A percentile compares a stretch with the other conserved stretches of the same genome.
Conservation (phyloP, 2,888 invertebrate species). For the Creontiades dilutus region DNA sequence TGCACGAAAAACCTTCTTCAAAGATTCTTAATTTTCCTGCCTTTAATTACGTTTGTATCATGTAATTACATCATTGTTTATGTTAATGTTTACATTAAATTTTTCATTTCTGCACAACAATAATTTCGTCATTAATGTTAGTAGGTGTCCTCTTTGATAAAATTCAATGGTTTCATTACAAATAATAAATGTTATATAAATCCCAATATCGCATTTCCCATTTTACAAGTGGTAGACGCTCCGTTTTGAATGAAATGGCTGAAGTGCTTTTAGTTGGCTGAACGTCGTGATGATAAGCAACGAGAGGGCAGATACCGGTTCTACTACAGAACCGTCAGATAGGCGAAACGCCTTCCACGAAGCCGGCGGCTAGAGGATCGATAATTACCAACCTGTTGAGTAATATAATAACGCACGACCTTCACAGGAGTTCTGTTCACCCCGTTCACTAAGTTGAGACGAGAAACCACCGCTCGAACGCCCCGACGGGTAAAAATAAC, state of each 20-base stretch:
- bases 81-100: too few relatives aligned
- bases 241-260: background rate
- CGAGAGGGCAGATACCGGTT: constrained; percentile 6
- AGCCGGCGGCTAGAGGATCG: background rate
- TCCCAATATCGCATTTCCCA: background rate
- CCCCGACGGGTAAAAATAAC: too few relatives aligned
- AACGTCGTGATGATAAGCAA: background rate
- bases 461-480: background rate
- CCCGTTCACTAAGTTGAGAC: background rate
- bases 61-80: too few relatives aligned
- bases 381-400: constrained; percentile 14
- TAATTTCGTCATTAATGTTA: too few relatives aligned
- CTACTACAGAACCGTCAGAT: background rate
- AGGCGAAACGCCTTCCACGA: background rate
- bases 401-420: background rate
- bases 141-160: too few relatives aligned
- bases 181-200: too few relatives aligned
- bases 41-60: too few relatives aligned
- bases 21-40: too few relatives aligned
- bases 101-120: too few relatives aligned
- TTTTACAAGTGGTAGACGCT: background rate
- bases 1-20: too few relatives aligned
- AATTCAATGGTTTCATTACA: too few relatives aligned
- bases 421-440: background rate
- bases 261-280: too few relatives aligned